Base-by-base conservation (phyloP, 2,113 vertebrate genomes). In the Hepsetus odoe region DNA sequence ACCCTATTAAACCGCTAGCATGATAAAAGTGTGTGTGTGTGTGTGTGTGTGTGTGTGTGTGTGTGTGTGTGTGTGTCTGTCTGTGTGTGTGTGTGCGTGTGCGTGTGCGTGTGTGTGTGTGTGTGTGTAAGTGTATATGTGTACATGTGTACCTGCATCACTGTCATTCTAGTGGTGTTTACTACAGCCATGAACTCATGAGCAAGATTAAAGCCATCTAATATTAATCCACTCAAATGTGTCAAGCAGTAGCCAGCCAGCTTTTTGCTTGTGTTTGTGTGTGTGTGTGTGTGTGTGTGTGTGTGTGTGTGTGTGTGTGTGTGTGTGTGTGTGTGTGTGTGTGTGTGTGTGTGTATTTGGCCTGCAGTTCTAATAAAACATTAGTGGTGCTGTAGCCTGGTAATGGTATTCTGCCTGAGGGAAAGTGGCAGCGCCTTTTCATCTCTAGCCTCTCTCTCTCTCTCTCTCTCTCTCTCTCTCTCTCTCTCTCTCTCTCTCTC, bases 161-260 rank as follows among this genome's bases (percentile, higher is more conserved):
- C 58, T 66, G 68, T 77, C 30, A 72, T 16, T 69, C 16, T 83
- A 64, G 67, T 53, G 55, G 26, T 73, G 49, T 80, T 35, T 70
- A 69, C 53, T 49, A 38, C 72, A 70, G 74, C 71, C 74, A 33
- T 81, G 67, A 81, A 81, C 65, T 22, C 67, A 24, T 30, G 26
- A 72, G 72, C 40, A 71, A 66, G 59, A 72, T 80, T 79, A 70
- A 70, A 66, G 62, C 64, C 49, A 68, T 67, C 58, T n/a, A 65
- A 38, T 42, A 72, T 76, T 65, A 81, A 81, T 72, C 74, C 74
- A 42, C 73, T 62, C 68, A 70, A 67, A 72, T 59, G 55, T 71
- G 51, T 66, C 61, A 64, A 71, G 73, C 75, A 76, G 40, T 72
- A 24, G 26, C 66, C 80, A 67, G 49, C 49, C 65, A 18, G 22